phyloP scores from a whole-genome alignment of 2,113 vertebrate genomes.

The Pteronura brasiliensis region DNA sequence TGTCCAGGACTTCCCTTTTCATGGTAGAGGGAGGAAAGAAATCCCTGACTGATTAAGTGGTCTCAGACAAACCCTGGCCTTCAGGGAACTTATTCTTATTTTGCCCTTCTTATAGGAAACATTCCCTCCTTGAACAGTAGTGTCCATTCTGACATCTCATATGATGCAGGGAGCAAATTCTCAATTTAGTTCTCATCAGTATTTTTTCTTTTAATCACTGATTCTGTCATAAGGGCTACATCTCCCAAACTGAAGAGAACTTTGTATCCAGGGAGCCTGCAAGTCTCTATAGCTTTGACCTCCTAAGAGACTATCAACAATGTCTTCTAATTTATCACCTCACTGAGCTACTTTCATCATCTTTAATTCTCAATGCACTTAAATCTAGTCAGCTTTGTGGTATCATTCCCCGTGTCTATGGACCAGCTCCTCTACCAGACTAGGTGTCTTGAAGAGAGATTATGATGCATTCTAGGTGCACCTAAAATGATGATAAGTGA shows the following conservation, averaged over 20 bases:
- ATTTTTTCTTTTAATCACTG: background rate
- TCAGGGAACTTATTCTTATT: constrained; percentile 1
- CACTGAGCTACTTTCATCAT: background rate
- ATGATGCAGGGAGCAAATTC: background rate
- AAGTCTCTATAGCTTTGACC: background rate
- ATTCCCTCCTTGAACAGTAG: constrained; percentile 6
- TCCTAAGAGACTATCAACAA: background rate
- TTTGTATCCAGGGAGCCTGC: background rate
- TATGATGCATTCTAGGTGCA: background rate
- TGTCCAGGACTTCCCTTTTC: background rate
- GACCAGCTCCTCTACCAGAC: background rate
- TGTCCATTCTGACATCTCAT: background rate
- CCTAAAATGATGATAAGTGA: background rate
- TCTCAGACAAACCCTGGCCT: background rate
- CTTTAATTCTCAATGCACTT: background rate
- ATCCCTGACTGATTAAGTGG: background rate
- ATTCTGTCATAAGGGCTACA: background rate
- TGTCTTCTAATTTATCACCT: background rate
- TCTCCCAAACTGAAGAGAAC: background rate
- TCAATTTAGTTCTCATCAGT: background rate
- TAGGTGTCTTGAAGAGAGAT: background rate
- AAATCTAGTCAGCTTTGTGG: background rate
- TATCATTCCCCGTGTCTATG: background rate
- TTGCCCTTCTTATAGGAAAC: constrained; percentile 26
- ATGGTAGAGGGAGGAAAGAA: background rate